Conservation (phyloP, 2,888 invertebrate genomes). For the Actias luna region DNA sequence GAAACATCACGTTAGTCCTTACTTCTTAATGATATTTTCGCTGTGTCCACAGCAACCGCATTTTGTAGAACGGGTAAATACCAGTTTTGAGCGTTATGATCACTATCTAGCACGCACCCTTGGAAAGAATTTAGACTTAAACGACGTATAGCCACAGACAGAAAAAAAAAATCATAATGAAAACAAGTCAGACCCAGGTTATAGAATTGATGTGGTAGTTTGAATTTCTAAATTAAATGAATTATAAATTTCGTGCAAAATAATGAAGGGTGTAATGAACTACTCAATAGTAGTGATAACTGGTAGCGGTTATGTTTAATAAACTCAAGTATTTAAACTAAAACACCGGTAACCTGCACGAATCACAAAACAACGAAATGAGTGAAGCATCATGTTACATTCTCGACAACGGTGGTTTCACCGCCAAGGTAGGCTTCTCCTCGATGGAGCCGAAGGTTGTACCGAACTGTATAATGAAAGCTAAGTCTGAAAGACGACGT, state of each 20-base stretch:
- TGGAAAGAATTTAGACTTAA: no score
- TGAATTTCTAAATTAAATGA: not conserved
- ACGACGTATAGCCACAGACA: no score
- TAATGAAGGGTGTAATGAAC: not conserved
- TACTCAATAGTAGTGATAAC: not conserved
- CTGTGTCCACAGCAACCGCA: no score
- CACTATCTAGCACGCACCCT: no score
- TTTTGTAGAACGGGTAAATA: no score
- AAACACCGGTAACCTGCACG: conserved; percentile 40
- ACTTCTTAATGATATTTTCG: no score
- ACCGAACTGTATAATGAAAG: conserved; percentile 99
- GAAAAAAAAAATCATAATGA: no score
- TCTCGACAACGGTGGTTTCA: conserved; percentile 94
- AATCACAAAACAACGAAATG: conserved; percentile 42
- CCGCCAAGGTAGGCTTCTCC: conserved; percentile 92
- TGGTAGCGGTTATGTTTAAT: not conserved
- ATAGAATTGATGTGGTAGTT: not conserved
- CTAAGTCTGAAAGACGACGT: conserved; percentile 96
- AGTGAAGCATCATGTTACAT: conserved; percentile 82
- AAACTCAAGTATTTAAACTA: not conserved
- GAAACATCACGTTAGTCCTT: no score
- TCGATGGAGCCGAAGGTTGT: conserved; percentile 87
- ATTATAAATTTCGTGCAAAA: not conserved
- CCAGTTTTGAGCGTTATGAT: no score
- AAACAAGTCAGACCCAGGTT: no score